A percentile compares a stretch with the other conserved stretches of the same genome.
Conservation (phyloP, 2,888 invertebrate genomes). For the Seira sanloemensis region DNA sequence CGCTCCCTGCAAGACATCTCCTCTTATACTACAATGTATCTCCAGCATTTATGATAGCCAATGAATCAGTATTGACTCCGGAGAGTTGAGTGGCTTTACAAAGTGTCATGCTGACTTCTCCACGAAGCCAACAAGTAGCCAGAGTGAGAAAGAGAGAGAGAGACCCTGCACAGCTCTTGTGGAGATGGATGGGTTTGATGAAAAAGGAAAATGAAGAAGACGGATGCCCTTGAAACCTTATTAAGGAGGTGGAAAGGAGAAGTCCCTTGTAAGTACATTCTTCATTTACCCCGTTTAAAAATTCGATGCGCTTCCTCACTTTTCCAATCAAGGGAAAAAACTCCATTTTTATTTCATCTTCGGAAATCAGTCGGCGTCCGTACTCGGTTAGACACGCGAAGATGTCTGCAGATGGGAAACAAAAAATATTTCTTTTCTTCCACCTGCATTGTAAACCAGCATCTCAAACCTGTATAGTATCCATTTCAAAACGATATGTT, state of each 20-base stretch:
- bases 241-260: background rate
- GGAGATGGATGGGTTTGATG: background rate
- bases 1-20: background rate
- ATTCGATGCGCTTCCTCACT: background rate
- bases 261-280: background rate
- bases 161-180: too few species aligned
- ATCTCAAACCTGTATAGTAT: background rate
- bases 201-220: background rate
- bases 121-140: background rate
- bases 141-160: background rate
- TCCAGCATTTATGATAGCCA: background rate
- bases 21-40: background rate
- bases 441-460: background rate
- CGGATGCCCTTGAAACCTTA: background rate
- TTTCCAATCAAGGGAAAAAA: background rate
- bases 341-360: background rate
- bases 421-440: background rate
- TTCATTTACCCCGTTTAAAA: background rate
- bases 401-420: background rate
- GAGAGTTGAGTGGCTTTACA: background rate
- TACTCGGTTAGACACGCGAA: background rate
- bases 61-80: background rate
- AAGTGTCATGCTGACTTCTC: background rate
- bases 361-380: background rate
- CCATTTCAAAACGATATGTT: too few species aligned